These are phyloP conservation scores for Camelus dromedarius DNA, from an alignment of 2,113 vertebrate genomes.

Conservation along the genomic window DNA sequence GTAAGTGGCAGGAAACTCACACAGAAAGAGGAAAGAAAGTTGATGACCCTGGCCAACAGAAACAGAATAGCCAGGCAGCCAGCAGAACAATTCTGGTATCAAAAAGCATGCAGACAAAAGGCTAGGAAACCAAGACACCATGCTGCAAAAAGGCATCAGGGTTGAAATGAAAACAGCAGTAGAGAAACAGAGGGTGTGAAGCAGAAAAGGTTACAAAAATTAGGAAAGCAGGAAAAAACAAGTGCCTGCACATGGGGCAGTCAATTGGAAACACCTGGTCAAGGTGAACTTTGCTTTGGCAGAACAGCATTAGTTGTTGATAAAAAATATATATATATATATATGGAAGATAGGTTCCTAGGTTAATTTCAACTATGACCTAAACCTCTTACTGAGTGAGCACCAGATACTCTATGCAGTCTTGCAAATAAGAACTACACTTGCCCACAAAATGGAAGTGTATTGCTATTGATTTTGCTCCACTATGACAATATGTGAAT, in stretches of 20 bases:
- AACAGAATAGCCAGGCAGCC: not conserved
- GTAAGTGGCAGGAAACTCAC: not conserved
- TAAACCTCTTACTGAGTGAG: constrained; percentile 29
- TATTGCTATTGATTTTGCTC: constrained; percentile 44
- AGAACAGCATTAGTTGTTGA: constrained; percentile 9
- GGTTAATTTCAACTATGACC: not conserved
- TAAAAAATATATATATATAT: not conserved
- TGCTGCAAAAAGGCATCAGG: not conserved
- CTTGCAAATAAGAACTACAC: constrained; percentile 41
- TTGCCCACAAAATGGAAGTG: constrained; percentile 41
- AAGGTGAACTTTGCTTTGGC: constrained; percentile 26
- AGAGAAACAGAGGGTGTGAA: not conserved
- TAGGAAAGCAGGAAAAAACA: not conserved
- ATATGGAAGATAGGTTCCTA: not conserved
- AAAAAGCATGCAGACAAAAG: not conserved
- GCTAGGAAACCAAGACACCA: not conserved
- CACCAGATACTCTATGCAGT: not conserved
- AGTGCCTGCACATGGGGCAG: not conserved
- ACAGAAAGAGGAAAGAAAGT: not conserved
- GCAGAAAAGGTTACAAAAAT: not conserved
- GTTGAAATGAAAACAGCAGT: not conserved
- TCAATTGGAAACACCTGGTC: not conserved
- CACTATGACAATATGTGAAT: constrained; percentile 47
- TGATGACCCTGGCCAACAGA: not conserved
- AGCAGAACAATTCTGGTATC: not conserved